Base-by-base conservation (phyloP, 2,888 invertebrate genomes). In the Yponomeuta sedellus region DNA sequence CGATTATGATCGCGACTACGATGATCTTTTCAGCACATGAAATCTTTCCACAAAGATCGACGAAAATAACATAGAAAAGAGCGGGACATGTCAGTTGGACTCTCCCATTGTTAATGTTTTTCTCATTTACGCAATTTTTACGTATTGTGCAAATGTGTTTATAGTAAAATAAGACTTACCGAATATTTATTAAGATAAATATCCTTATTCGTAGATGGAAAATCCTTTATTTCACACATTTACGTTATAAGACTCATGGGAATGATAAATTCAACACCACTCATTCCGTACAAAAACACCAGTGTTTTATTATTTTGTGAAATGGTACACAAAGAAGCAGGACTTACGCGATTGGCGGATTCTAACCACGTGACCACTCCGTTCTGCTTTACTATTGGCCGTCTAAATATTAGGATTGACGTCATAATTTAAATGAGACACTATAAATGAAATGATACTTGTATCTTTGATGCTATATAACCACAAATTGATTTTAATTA, bases 201-300 rank as follows among this genome's bases (percentile, higher is more conserved):
- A 92, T 94, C 92, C 90, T 92, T 92, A 89, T 93, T 94, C 92
- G 94, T 92, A 81, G 92, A 85, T 75, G 93, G 92, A 92, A 92
- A 94, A 92, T 93, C 94, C 92, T 93, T 92, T 88, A 94, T 92
- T 92, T 94, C 93, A 90, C 93, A 93, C 93, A 93, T 94, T 88
- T 92, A 91, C 85, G 88, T 81, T 83, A 84, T 85, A 88, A 88
- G 80, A 79, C 80, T 85, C 88, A 88, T 88, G 79, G 86, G 80
- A 88, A 86, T 88, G 88, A 86, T 88, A 90, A 85, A 87, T 86
- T 86, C 83, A 83, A 88, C 86, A 89, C 90, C 89, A 89, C 88
- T 88, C 91, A 88, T 89, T 89, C 83, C 85, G 83, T 81, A 88
- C 79, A 83, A 88, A 52, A 85, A 88, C 86, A 88, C 88, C 85